phyloP scores from a whole-genome alignment of 2,113 vertebrate species.

The Arizona elegans region DNA sequence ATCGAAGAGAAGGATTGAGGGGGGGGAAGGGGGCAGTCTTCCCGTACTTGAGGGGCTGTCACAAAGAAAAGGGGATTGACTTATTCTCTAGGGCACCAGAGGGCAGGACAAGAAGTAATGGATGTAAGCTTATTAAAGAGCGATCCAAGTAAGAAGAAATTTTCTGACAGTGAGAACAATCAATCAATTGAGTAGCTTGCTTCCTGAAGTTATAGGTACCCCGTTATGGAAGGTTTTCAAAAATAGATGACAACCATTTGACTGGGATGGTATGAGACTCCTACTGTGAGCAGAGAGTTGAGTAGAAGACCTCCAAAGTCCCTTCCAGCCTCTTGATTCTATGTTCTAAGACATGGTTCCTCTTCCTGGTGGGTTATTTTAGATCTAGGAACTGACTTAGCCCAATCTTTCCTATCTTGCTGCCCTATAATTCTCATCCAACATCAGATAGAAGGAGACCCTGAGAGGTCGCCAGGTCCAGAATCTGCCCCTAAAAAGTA shows the following conservation, averaged over 20 bases:
- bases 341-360: not conserved
- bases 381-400: not conserved
- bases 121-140: not conserved
- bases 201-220: not conserved
- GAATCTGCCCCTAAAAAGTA: not conserved
- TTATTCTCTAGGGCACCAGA: not conserved
- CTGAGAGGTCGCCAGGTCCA: not conserved
- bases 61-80: not conserved
- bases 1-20: not conserved
- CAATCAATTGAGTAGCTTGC: not conserved
- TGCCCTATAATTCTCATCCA: not conserved
- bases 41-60: not conserved
- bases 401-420: not conserved
- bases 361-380: not conserved
- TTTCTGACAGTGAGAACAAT: not conserved
- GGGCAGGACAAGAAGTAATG: not conserved
- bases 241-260: not conserved
- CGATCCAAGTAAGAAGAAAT: not conserved
- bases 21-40: too few relatives aligned
- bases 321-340: not conserved
- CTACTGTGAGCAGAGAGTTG: not conserved
- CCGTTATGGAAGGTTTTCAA: not conserved
- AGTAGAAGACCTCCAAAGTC: not conserved
- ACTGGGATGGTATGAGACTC: not conserved
- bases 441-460: not conserved